Conservation (phyloP, 2,113 vertebrate genomes). For the Proterorhinus semilunaris region DNA sequence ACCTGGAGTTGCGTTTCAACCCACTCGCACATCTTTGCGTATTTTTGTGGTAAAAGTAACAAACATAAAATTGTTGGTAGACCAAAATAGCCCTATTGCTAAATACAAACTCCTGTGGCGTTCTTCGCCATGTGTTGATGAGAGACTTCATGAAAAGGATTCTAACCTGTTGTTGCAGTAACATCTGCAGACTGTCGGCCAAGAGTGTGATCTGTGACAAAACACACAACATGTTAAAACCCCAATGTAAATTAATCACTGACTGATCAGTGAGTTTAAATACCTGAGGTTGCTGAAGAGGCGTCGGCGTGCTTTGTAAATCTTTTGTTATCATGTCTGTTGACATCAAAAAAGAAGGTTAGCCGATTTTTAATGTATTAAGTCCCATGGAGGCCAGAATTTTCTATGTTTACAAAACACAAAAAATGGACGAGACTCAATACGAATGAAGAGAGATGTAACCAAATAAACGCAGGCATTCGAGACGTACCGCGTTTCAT, state of each 20-base stretch:
- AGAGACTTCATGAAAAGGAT: neutral
- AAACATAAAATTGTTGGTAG: too few species aligned
- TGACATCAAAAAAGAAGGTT: conserved; percentile 8
- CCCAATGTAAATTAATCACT: neutral
- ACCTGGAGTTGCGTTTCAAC: too few species aligned
- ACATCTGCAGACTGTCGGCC: conserved; percentile 50
- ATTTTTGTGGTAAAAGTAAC: too few species aligned
- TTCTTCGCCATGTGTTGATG: too few species aligned
- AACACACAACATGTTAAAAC: neutral
- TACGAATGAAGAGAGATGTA: neutral
- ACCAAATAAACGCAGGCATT: neutral
- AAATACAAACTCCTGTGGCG: neutral
- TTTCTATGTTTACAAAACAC: neutral
- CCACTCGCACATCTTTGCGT: too few species aligned
- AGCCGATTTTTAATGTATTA: too few species aligned
- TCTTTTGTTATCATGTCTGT: conserved; percentile 36
- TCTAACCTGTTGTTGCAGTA: conserved; percentile 71
- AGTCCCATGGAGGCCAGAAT: too few species aligned
- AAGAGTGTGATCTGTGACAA: conserved; percentile 40
- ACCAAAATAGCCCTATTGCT: neutral
- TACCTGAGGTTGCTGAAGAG: conserved; percentile 72
- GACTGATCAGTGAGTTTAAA: neutral
- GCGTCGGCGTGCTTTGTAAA: conserved; percentile 25
- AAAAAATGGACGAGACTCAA: neutral
- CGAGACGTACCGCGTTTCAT: conserved; percentile 52